Evolutionary conservation across 2,113 vertebrate species (phyloP).

Genomic region (Pao palembangensis): DNA sequence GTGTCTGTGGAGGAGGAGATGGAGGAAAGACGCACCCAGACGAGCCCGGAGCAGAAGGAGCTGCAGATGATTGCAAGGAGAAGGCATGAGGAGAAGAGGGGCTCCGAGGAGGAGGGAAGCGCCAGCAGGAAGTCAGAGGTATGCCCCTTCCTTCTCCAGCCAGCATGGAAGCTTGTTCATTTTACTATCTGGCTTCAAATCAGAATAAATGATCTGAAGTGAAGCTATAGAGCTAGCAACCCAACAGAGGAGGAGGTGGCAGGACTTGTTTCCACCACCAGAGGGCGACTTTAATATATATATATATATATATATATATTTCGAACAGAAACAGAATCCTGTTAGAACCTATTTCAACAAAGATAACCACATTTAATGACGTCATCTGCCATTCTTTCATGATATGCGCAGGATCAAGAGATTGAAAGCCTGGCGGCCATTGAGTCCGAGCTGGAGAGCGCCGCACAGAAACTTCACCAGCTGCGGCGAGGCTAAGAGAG

Average conservation of each 20-base stretch:
- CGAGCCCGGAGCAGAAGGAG: slow-evolving; percentile 70
- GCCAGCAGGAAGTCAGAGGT: slow-evolving; percentile 88
- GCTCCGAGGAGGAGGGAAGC: slow-evolving; percentile 90
- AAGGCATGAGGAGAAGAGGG: slow-evolving; percentile 78
- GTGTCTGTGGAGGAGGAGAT: slow-evolving; percentile 65
- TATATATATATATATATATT: too few relatives aligned
- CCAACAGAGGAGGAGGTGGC: too few relatives aligned
- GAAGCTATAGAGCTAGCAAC: too few relatives aligned
- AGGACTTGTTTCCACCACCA: too few relatives aligned
- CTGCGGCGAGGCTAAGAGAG: slow-evolving; percentile 74
- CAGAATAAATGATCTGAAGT: too few relatives aligned
- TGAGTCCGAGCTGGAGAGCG: slow-evolving; percentile 89
- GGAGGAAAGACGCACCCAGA: slow-evolving; percentile 50
- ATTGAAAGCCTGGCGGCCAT: slow-evolving; percentile 91
- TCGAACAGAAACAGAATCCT: too few relatives aligned
- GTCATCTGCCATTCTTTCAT: slow-evolving; percentile 1
- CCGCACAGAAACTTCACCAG: slow-evolving; percentile 87
- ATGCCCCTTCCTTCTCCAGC: slow-evolving; percentile 27
- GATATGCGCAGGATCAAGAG: slow-evolving; percentile 83
- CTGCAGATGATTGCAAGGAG: slow-evolving; percentile 73
- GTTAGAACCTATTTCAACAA: too few relatives aligned
- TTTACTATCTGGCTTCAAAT: too few relatives aligned
- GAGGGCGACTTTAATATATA: too few relatives aligned
- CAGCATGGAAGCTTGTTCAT: background rate
- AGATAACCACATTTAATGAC: background rate